Evolutionary conservation across 2,888 invertebrate species (phyloP).

Genomic region (Clostera curtula): DNA sequence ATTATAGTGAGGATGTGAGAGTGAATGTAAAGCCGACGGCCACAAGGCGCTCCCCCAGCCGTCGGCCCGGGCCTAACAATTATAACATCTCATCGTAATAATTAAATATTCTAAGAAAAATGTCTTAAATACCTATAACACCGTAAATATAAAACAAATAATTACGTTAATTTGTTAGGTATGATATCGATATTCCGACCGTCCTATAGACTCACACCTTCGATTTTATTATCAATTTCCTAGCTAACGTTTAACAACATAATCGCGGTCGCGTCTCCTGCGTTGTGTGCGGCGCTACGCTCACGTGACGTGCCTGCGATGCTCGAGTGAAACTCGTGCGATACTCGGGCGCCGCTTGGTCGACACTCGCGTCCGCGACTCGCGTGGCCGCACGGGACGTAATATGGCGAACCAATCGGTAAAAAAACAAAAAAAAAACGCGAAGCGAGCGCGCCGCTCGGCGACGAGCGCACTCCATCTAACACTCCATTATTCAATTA

Average conservation of each 20-base stretch:
- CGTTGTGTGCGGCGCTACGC: slow-evolving; percentile 40
- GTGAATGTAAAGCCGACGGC: slow-evolving; percentile 65
- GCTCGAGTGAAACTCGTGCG: too few relatives aligned
- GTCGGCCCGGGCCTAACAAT: slow-evolving; percentile 65
- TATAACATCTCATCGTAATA: slow-evolving; percentile 71
- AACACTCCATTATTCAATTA: slow-evolving; percentile 72
- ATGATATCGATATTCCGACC: slow-evolving; percentile 72
- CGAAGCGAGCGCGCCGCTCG: slow-evolving; percentile 62
- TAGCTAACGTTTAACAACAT: slow-evolving; percentile 74
- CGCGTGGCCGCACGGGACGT: slow-evolving; percentile 32
- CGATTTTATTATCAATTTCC: slow-evolving; percentile 75
- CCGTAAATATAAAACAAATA: slow-evolving; percentile 75
- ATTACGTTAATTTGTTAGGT: slow-evolving; percentile 75
- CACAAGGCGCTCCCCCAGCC: slow-evolving; percentile 42
- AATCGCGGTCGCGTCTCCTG: slow-evolving; percentile 66
- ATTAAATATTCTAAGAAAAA: slow-evolving; percentile 75
- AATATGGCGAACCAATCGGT: slow-evolving; percentile 60
- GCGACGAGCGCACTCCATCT: slow-evolving; percentile 58
- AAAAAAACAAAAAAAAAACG: slow-evolving; percentile 60
- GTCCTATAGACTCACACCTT: slow-evolving; percentile 72
- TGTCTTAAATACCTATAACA: slow-evolving; percentile 75
- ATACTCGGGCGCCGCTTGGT: too few relatives aligned
- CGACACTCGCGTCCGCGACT: slow-evolving; percentile 14
- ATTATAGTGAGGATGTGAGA: slow-evolving; percentile 72
- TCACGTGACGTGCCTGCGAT: slow-evolving; percentile 19